Percentiles rank a stretch among this genome's conserved stretches.
These are phyloP conservation scores for Epizoanthus illoricatus DNA, from an alignment of 92 coral and sea anemone genomes.

Conservation along the genomic window DNA sequence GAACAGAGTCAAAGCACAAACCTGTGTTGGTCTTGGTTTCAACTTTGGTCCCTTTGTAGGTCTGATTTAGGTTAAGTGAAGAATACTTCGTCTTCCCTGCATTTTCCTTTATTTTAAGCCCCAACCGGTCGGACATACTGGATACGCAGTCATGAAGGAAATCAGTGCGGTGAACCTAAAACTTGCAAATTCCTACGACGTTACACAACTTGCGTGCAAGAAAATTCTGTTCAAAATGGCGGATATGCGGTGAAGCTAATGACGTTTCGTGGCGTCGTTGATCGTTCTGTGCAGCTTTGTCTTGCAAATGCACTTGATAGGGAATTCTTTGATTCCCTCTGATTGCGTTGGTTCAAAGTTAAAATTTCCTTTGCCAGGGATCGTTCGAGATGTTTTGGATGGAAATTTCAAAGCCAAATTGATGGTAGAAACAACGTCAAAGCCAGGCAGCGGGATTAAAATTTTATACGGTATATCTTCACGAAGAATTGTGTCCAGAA, in stretches of 20 bases:
- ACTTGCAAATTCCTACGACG: conserved; percentile 77
- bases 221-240: conserved; percentile 77
- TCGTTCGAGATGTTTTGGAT: conserved; percentile 79
- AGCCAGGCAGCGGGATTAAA: conserved; percentile 90
- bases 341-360: conserved; percentile 25
- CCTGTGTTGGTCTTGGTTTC: conserved; percentile 99
- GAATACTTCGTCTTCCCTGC: conserved; percentile 99
- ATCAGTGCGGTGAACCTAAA: conserved; percentile 82
- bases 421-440: conserved; percentile 92
- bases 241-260: conserved; percentile 72
- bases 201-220: conserved; percentile 71
- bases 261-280: conserved; percentile 70
- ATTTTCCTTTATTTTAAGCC: conserved; percentile 99
- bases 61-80: conserved; percentile 99
- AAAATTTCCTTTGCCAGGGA: conserved; percentile 53
- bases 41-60: conserved; percentile 99
- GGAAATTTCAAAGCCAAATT: conserved; percentile 82
- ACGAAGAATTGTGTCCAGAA: conserved; percentile 63
- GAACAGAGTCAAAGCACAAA: conserved; percentile 51
- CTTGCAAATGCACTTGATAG: conserved; percentile 46
- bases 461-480: conserved; percentile 67
- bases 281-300: conserved; percentile 8
- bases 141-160: conserved; percentile 99
- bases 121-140: conserved; percentile 99
- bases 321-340: conserved; percentile 23